These are phyloP conservation scores for Garra rufa DNA, from an alignment of 2,113 vertebrate species.

Conservation along the genomic window DNA sequence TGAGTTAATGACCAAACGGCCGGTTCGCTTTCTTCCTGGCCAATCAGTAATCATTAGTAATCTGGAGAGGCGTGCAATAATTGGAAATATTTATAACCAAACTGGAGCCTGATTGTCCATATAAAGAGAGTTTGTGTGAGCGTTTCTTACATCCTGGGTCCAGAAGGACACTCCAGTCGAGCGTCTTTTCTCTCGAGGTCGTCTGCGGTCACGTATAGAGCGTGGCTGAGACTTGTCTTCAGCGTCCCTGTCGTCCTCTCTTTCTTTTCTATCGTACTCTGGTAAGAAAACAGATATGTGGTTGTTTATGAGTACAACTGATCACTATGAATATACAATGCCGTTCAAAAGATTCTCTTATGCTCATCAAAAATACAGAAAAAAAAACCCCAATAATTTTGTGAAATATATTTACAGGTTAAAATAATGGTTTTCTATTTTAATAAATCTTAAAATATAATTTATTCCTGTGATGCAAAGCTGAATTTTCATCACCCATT, in stretches of 20 bases:
- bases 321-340: too few relatives aligned
- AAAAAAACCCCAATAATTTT: too few relatives aligned
- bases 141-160: conserved; percentile 86
- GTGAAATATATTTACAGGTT: too few relatives aligned
- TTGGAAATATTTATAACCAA: neutral
- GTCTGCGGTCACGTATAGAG: conserved; percentile 93
- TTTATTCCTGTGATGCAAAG: too few relatives aligned
- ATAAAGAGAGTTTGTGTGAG: neutral
- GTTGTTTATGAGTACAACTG: neutral
- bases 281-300: conserved; percentile 45
- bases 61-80: neutral
- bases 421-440: too few relatives aligned
- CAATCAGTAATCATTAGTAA: neutral
- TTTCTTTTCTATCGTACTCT: conserved; percentile 88
- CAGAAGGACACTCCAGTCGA: conserved; percentile 94
- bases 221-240: conserved; percentile 95
- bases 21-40: neutral
- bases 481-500: too few relatives aligned
- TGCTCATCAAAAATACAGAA: too few relatives aligned
- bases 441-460: too few relatives aligned
- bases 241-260: conserved; percentile 91
- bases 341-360: too few relatives aligned
- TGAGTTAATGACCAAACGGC: neutral
- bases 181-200: conserved; percentile 95
- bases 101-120: neutral